Conservation (phyloP, 2,113 vertebrate genomes). For the Nesoenas mayeri region DNA sequence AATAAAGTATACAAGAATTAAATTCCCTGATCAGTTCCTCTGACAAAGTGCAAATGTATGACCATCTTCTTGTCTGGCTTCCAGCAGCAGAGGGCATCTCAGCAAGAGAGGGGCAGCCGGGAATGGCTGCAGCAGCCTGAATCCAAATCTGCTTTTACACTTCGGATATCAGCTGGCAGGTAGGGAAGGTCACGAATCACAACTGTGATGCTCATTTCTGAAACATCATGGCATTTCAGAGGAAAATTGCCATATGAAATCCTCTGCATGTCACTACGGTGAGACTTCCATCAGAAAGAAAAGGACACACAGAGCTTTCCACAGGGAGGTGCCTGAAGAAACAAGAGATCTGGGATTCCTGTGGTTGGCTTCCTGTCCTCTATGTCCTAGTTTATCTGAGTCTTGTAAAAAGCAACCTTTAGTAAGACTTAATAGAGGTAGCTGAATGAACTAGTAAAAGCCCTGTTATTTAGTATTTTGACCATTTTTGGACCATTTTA, state of each 20-base stretch:
- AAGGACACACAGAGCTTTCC: background rate
- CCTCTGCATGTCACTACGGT: background rate
- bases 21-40: background rate
- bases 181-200: conserved; percentile 31
- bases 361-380: background rate
- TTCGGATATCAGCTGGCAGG: conserved; percentile 26
- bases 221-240: background rate
- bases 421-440: background rate
- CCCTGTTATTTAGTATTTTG: background rate
- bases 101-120: background rate
- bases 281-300: background rate
- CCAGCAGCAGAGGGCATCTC: background rate
- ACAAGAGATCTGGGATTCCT: background rate
- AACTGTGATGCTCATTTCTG: background rate
- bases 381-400: background rate
- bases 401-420: background rate
- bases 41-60: background rate
- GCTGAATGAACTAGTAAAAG: background rate
- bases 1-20: background rate
- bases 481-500: background rate
- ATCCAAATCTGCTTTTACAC: background rate
- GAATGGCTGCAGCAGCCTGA: background rate
- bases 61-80: background rate
- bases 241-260: background rate
- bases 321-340: background rate